phyloP scores from a whole-genome alignment of 2,113 vertebrate genomes.

The Carassius auratus region DNA sequence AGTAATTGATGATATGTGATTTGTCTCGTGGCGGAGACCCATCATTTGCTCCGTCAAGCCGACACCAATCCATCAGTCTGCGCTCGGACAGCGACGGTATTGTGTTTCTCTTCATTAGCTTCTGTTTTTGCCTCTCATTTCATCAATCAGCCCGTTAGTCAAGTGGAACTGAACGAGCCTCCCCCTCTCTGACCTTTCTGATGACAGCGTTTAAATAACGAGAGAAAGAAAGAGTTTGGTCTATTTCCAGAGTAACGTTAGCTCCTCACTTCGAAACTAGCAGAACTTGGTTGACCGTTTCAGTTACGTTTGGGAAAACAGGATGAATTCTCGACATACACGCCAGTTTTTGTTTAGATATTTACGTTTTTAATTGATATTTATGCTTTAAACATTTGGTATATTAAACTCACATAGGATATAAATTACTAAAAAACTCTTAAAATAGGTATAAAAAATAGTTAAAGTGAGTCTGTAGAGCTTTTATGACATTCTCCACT shows the following conservation, averaged over 20 bases:
- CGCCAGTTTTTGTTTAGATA: background rate
- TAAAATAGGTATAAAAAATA: background rate
- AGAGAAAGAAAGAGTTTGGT: slow-evolving; percentile 25
- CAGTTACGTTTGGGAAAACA: background rate
- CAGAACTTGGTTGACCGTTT: background rate
- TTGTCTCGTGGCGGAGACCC: slow-evolving; percentile 46
- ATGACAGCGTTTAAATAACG: slow-evolving; percentile 41
- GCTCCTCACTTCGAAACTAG: background rate
- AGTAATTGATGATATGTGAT: slow-evolving; percentile 47
- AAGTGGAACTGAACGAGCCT: slow-evolving; percentile 46
- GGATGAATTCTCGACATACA: background rate
- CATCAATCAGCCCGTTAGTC: slow-evolving; percentile 53
- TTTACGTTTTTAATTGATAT: background rate
- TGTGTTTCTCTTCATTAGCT: slow-evolving; percentile 63
- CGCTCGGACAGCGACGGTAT: slow-evolving; percentile 50
- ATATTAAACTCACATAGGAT: background rate
- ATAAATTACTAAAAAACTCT: background rate
- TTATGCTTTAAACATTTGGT: background rate
- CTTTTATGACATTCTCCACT: background rate
- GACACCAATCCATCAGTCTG: slow-evolving; percentile 56
- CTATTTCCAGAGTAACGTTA: slow-evolving; percentile 7
- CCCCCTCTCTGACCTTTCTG: slow-evolving; percentile 44
- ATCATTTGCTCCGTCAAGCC: slow-evolving; percentile 52
- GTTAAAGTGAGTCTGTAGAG: background rate
- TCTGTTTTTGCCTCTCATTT: slow-evolving; percentile 56